Base-by-base conservation (phyloP, 2,797 vertebrate species). In the Manis javanica region DNA sequence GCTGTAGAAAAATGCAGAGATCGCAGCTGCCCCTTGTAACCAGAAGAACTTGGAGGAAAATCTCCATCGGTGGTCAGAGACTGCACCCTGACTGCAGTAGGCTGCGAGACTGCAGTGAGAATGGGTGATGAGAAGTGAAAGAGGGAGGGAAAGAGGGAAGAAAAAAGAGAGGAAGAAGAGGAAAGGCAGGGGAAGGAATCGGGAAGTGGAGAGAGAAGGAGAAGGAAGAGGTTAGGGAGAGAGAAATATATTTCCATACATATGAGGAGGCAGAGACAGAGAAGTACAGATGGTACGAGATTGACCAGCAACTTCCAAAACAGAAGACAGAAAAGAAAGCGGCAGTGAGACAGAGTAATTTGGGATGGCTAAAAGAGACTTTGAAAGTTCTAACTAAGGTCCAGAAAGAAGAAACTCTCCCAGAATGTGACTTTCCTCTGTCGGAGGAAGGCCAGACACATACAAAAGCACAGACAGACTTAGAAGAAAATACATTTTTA, bases 1-100 rank as follows among this genome's bases (percentile, higher is more conserved):
- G 72, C n/a, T 39, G 31, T 1, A n/a, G 53, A 66, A 90, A 29
- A 82, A 23, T 31, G 57, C 64, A 75, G 87, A 63, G 49, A 51
- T 0, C 4, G 75, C 21, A 74, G 69, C 63, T 95, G 34, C 46
- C 46, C 69, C 85, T 61, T 61, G 9, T 3, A 57, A 78, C 23
- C 49, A 0, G 24, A 61, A 83, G 81, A 81, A 26, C 39, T 34
- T 66, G n/a, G 39, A 90, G 81, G 64, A 95, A 92, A 93, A 63
- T 81, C 63, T 10, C 31, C 63, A 85, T 26, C 15, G 42, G 57
- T 63, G 57, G 66, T 78, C 90, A 96, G 91, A 97, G 79, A 85
- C n/a, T 72, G 24, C 29, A 64, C 49, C 31, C 29, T 96, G 68
- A 91, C 74, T 90, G 77, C 72, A 91, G 49, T 18, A 74, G 34